phyloP scores from a whole-genome alignment of 2,113 vertebrate genomes.

The Entelurus aequoreus region DNA sequence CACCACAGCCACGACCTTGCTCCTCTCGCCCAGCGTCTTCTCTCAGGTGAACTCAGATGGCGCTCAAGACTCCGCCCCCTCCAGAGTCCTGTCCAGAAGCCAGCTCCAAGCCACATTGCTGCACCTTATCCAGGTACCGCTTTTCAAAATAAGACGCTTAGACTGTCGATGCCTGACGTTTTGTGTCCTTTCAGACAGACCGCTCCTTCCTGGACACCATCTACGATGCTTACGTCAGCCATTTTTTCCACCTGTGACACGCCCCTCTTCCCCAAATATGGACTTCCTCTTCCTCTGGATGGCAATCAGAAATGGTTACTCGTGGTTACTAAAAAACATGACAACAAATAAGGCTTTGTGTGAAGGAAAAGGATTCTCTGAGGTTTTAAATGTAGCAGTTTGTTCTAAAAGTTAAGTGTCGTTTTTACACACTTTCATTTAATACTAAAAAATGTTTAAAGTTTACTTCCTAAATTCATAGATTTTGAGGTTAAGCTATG shows the following conservation, averaged over 20 bases:
- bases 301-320: background rate
- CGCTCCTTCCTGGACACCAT: constrained; percentile 87
- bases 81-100: constrained; percentile 65
- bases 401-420: background rate
- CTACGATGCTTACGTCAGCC: constrained; percentile 84
- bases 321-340: no score
- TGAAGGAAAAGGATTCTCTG: background rate
- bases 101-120: constrained; percentile 87
- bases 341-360: background rate
- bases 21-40: constrained; percentile 87
- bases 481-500: no score
- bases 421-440: no score
- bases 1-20: constrained; percentile 70
- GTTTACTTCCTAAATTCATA: no score
- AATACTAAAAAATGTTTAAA: no score
- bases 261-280: background rate
- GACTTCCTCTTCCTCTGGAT: constrained; percentile 12
- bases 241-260: constrained; percentile 16
- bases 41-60: constrained; percentile 57
- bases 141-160: background rate
- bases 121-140: constrained; percentile 83
- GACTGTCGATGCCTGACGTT: background rate
- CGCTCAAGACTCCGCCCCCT: constrained; percentile 20
- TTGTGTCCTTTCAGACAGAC: constrained; percentile 81
- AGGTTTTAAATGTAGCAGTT: constrained; percentile 4